Conservation (phyloP, 2,113 vertebrate genomes). For the Lethenteron reissneri region DNA sequence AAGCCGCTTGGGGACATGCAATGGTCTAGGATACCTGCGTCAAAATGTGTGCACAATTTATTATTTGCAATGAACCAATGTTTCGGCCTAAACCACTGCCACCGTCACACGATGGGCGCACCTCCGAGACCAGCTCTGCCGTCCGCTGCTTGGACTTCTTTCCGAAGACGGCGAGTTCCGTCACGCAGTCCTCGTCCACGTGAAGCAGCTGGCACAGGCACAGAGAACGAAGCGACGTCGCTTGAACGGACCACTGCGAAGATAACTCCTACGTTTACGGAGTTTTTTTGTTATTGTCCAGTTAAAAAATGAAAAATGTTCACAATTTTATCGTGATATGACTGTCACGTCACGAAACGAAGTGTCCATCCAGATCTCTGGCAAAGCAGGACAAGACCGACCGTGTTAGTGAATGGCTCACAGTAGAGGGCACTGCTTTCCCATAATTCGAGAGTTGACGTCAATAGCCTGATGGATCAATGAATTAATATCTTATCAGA, state of each 20-base stretch:
- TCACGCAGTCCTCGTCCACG: conserved; percentile 69
- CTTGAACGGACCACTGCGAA: no score
- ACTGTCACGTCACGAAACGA: no score
- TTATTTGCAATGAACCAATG: not conserved
- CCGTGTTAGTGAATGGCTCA: no score
- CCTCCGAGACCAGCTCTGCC: conserved; percentile 42
- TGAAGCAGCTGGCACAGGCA: conserved; percentile 31
- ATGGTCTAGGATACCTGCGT: not conserved
- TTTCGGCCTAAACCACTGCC: not conserved
- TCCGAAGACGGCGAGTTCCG: conserved; percentile 51
- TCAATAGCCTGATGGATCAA: not conserved
- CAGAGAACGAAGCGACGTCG: no score
- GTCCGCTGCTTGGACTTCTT: conserved; percentile 37
- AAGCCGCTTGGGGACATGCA: no score
- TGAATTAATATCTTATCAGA: not conserved
- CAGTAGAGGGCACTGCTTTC: no score
- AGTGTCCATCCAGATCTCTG: no score
- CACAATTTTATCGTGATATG: no score
- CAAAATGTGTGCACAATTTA: not conserved
- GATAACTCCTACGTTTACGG: no score
- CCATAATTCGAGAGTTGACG: not conserved
- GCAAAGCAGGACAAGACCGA: no score
- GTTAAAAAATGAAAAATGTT: no score
- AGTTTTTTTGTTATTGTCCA: no score
- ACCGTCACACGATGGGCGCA: conserved; percentile 16